A percentile compares a stretch with the other conserved stretches of the same genome.
phyloP scores from a whole-genome alignment of 23 tunicate species.

The Botrylloides violaceus region DNA sequence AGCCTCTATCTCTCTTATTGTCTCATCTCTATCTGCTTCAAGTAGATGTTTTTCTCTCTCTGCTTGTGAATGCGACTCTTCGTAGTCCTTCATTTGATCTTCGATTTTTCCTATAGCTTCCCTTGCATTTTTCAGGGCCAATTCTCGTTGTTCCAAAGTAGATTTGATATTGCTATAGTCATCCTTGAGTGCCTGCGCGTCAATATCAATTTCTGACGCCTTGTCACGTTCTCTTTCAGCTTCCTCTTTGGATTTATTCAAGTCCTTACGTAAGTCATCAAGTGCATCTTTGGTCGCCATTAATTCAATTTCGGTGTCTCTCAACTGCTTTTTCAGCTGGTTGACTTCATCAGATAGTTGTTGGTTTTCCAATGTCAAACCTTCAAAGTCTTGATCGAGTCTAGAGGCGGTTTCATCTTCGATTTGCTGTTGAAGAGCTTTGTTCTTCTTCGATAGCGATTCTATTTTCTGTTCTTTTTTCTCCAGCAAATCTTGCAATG shows the following conservation, averaged over 20 bases:
- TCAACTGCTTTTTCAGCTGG: constrained; percentile 3
- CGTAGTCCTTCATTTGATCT: constrained; percentile 32
- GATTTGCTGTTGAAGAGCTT: constrained; percentile 1
- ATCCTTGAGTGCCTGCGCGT: neutral
- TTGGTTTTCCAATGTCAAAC: neutral
- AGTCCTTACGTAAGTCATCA: neutral
- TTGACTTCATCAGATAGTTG: neutral
- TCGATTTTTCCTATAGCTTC: constrained; percentile 42
- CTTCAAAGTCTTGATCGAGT: neutral
- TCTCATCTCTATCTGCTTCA: constrained; percentile 36
- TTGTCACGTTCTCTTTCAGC: constrained; percentile 6
- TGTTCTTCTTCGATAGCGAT: constrained; percentile 2
- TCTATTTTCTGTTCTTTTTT: constrained; percentile 30
- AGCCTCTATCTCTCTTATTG: constrained; percentile 26
- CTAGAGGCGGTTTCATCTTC: neutral
- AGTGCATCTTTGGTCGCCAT: constrained; percentile 14
- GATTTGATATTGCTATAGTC: constrained; percentile 2
- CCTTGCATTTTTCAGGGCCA: constrained; percentile 37
- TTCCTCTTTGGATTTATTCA: neutral
- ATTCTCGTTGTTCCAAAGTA: constrained; percentile 11
- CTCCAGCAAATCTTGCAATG: constrained; percentile 37
- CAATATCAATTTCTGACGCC: constrained; percentile 8
- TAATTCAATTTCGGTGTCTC: constrained; percentile 7
- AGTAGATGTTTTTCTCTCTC: constrained; percentile 10
- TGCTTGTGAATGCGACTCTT: constrained; percentile 8